These are phyloP conservation scores for Acronicta alni DNA, from an alignment of 2,888 invertebrate genomes.

Conservation along the genomic window DNA sequence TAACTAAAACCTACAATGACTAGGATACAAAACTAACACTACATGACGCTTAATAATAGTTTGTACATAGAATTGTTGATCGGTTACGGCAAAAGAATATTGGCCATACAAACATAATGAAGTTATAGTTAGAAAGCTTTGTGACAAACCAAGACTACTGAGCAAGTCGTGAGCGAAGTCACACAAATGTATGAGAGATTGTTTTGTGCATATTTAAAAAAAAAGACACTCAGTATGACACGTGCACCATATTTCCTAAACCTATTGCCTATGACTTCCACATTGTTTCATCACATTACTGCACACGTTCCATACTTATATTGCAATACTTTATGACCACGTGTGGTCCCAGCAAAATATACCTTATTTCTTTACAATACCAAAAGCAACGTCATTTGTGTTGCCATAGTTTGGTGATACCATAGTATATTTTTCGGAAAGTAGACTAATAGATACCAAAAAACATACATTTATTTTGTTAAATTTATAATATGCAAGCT, in stretches of 20 bases:
- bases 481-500: constrained; percentile 24
- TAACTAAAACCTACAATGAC: constrained; percentile 64
- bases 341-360: too few species aligned
- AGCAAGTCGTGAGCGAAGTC: constrained; percentile 27
- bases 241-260: too few species aligned
- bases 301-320: too few species aligned
- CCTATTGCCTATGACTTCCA: too few species aligned
- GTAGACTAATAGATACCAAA: constrained; percentile 6
- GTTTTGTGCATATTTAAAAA: background rate
- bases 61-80: constrained; percentile 63
- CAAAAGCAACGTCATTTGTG: too few species aligned
- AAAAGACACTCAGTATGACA: background rate
- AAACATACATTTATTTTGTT: constrained; percentile 18
- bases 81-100: constrained; percentile 39
- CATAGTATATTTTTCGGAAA: too few species aligned
- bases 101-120: constrained; percentile 19
- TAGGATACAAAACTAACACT: constrained; percentile 63
- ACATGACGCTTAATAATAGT: constrained; percentile 60
- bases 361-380: too few species aligned
- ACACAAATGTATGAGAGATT: constrained; percentile 9
- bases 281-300: too few species aligned
- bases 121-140: constrained; percentile 1
- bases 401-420: too few species aligned
- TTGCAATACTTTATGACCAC: too few species aligned
- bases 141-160: constrained; percentile 12